Evolutionary conservation across 1,140 invertebrate species (phyloP), one percentile per base, ranked within the genome.

Genomic region (Pantala flavescens): DNA sequence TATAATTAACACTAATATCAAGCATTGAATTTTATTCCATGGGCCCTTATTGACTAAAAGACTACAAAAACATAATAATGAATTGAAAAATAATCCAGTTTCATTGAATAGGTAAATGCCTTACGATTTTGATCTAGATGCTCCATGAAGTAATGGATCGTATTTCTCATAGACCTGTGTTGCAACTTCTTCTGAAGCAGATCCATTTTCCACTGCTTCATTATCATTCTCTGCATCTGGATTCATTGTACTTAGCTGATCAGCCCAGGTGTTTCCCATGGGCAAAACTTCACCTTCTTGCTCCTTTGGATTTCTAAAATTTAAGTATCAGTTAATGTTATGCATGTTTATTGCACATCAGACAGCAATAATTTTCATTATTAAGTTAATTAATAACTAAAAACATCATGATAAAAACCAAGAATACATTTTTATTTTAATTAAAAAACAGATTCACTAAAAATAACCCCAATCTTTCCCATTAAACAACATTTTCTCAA

Each of bases 201-300:
- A 19, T 63, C 49, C 49, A 63, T 63, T 63, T 83, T 85, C 78
- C 78, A 77, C 79, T 77, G 83, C 86, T 77, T 88, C 86, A 55
- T 86, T 83, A 77, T 88, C 86, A 55, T 86, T 83, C 0, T 89
- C 87, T 77, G 87, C 84, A 73, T 94, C 89, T 0, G 87, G 86
- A 81, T 93, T 90, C 72, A 88, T 87, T 0, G 95, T 97, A 23
- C 92, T 92, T 24, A 97, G 83, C 79, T 93, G 88, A 77, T 96
- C 91, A 0, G 92, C 89, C 23, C 71, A 24, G 71, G 87, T 87
- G 7, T 88, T 86, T 63, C 91, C 90, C 84, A 98, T 89, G 0
- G 93, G 90, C 10, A 98, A 82, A 0, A 95, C 93, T 81, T 96
- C 94, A 9, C 98, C 98, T 81, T 99, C 98, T 83, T 95, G 91